phyloP scores from a whole-genome alignment of 2,888 invertebrate species.

The Andrena bucephala region DNA sequence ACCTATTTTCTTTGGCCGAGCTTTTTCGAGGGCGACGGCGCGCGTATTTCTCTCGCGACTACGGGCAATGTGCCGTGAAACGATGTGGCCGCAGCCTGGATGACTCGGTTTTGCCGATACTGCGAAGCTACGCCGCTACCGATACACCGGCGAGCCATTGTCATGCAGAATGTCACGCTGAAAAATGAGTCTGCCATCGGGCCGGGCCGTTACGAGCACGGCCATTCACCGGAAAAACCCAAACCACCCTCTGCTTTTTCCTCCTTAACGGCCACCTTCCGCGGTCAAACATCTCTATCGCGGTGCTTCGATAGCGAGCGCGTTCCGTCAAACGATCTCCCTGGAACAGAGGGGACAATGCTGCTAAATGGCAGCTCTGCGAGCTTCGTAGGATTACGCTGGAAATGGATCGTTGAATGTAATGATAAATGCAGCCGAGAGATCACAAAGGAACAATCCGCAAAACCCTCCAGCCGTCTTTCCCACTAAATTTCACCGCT shows the following conservation, averaged over 20 bases:
- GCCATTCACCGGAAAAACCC: conserved; percentile 11
- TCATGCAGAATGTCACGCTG: conserved; percentile 70
- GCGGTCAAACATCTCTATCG: conserved; percentile 22
- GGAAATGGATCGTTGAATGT: too few species aligned
- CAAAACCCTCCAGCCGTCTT: conserved; percentile 19
- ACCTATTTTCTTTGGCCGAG: conserved; percentile 11
- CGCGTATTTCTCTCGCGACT: conserved; percentile 58
- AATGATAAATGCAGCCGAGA: neutral
- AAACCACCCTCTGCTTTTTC: neutral
- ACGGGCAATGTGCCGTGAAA: conserved; percentile 72
- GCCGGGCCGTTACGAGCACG: conserved; percentile 27
- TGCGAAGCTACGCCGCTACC: conserved; percentile 53
- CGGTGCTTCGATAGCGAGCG: neutral
- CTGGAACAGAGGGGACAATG: too few species aligned
- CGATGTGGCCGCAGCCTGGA: conserved; percentile 61
- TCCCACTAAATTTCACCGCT: conserved; percentile 28
- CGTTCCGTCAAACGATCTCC: too few species aligned
- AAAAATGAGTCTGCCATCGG: conserved; percentile 59
- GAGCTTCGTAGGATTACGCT: too few species aligned
- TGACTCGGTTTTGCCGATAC: conserved; percentile 57
- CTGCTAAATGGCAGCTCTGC: too few species aligned
- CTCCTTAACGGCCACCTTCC: conserved; percentile 12
- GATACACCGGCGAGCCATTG: conserved; percentile 65
- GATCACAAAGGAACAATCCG: conserved; percentile 19
- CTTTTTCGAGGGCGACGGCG: conserved; percentile 24